Evolutionary conservation across 2,888 invertebrate species (phyloP).

Genomic region (Cheilosia impressa): DNA sequence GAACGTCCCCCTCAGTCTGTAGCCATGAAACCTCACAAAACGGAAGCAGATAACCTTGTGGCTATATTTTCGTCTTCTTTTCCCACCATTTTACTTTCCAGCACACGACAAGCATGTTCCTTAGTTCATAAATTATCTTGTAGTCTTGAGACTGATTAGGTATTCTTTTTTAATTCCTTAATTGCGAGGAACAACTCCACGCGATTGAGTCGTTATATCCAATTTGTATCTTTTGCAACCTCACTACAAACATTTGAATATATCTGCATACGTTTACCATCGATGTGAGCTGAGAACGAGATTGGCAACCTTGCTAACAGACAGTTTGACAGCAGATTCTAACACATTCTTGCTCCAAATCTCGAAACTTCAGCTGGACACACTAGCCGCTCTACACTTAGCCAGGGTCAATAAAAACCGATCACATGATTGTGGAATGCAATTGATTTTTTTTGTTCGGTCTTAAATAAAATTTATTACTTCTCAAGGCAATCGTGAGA

Average conservation of each 20-base stretch:
- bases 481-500: conserved; percentile 43
- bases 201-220: background rate
- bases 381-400: background rate
- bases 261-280: background rate
- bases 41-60: too few relatives aligned
- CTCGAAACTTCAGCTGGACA: conserved; percentile 17
- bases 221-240: conserved; percentile 25
- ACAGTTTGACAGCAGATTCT: conserved; percentile 24
- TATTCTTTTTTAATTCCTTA: too few relatives aligned
- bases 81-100: too few relatives aligned
- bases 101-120: too few relatives aligned
- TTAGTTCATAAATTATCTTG: too few relatives aligned
- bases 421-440: conserved; percentile 13
- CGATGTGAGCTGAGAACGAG: conserved; percentile 14
- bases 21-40: too few relatives aligned
- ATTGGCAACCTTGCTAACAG: conserved; percentile 26
- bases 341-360: conserved; percentile 3
- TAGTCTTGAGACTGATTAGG: too few relatives aligned
- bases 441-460: background rate
- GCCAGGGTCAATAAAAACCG: conserved; percentile 25
- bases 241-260: background rate
- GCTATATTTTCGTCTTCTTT: too few relatives aligned
- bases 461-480: conserved; percentile 23
- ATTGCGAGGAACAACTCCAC: background rate
- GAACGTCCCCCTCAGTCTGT: too few relatives aligned